Conservation (phyloP, 1,140 invertebrate species). For the Zaprionus africanus region DNA sequence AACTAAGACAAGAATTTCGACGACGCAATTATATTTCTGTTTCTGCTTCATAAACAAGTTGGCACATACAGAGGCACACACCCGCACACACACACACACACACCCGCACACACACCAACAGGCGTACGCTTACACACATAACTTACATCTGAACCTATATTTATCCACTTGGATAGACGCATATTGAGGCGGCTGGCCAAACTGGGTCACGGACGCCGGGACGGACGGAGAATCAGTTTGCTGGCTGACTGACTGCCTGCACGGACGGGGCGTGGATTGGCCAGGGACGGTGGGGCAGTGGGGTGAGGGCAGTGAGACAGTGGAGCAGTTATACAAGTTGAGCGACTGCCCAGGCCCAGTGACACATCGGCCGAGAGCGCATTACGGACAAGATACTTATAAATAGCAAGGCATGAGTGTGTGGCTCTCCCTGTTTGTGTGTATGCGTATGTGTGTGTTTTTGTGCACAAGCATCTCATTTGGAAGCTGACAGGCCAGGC, state of each 20-base stretch:
- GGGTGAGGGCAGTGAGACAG: background rate
- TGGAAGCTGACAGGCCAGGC: slow-evolving; percentile 27
- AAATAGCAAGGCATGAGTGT: slow-evolving; percentile 53
- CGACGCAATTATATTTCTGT: slow-evolving; percentile 70
- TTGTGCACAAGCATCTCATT: slow-evolving; percentile 40
- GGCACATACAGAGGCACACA: slow-evolving; percentile 32
- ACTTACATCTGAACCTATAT: slow-evolving; percentile 12
- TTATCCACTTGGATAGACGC: slow-evolving; percentile 37
- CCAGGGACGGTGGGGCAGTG: background rate
- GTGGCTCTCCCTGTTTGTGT: slow-evolving; percentile 13
- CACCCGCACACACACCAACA: slow-evolving; percentile 10
- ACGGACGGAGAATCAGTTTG: slow-evolving; percentile 38
- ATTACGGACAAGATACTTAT: slow-evolving; percentile 69
- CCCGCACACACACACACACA: slow-evolving; percentile 5
- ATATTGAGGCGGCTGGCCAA: slow-evolving; percentile 50
- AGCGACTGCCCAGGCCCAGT: slow-evolving; percentile 37
- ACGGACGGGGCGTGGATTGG: background rate
- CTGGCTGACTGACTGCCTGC: slow-evolving; percentile 33
- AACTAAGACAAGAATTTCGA: slow-evolving; percentile 57
- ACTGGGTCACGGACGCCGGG: slow-evolving; percentile 63
- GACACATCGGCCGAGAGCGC: slow-evolving; percentile 64
- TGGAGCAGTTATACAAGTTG: slow-evolving; percentile 29
- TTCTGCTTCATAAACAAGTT: slow-evolving; percentile 63
- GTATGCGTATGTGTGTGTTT: background rate
- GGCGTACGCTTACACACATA: slow-evolving; percentile 11